Evolutionary conservation across 2,888 invertebrate genomes (phyloP), one percentile per base, ranked within the genome.

Genomic region (Neoscelio sp.): DNA sequence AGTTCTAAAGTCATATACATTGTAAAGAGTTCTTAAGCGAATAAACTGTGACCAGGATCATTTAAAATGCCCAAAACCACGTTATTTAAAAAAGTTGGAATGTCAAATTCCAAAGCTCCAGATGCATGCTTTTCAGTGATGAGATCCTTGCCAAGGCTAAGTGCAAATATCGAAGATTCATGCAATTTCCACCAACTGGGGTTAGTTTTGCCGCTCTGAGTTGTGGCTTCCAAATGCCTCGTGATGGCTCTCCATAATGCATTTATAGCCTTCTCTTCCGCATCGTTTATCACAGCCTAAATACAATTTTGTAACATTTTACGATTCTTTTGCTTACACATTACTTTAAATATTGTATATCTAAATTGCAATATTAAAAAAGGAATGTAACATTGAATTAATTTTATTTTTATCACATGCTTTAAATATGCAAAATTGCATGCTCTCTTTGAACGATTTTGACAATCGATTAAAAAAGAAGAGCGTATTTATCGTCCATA

Each of bases 121-220:
- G 82, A 73, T 26, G 83, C 81, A 1, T 86, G 85, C 65, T 87
- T 87, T 10, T 91, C 91, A n/a, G 91, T 84, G 1, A 92, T 85
- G 10, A 91, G 78, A 52, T 91, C 91, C 30, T 92, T 92, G 10
- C 92, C 92, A 17, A 91, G 90, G 44, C 93, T 94, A 3, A 95
- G 89, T 1, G 94, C 93, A 23, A 93, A 89, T 91, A 95, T 92
- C 60, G 93, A 92, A 0, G 94, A 92, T 87, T 95, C 95, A 78
- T 92, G 91, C 38, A 94, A 91, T 89, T 95, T 95, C 95, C 95
- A 95, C 92, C 94, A 93, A 70, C 91, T 88, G 12, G 84, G 83
- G 12, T 81, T 83, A 1, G 67, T 23, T 88, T 90, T n/a, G 91
- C 84, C 6, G 89, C 86, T 87, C 92, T 91, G 83, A 91, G 91